Base-by-base conservation (phyloP, 2,113 vertebrate genomes). In the Scalopus aquaticus region DNA sequence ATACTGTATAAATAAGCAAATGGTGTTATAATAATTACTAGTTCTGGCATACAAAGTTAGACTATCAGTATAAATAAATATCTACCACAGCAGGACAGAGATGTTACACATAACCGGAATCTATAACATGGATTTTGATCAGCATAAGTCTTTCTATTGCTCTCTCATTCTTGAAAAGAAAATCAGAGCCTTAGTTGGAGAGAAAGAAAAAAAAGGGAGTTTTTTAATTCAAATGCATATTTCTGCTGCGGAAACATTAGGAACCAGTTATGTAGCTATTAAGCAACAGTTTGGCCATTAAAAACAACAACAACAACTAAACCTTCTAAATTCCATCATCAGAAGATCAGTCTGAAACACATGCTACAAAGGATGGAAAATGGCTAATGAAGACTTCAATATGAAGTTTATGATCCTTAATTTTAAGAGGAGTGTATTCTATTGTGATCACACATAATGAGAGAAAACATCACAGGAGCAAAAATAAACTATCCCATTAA, bases 201-300 rank as follows among this genome's bases (percentile, higher is more conserved):
- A 80, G 35, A 80, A 91, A 35, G 37, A 22, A 22, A 56, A 56
- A 28, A 73, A 44, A 37, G 70, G 73, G 20, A 69, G 10, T 2
- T 39, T 35, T 92, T 65, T 83, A 51, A 79, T 93, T 92, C 32
- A 64, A 35, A 77, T 91, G 60, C 51, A 32, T 87, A 87, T 91
- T 93, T 93, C 62, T 92, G 30, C 86, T 91, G 60, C 73, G 87
- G 19, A 78, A 20, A 44, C 39, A 62, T 54, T 93, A 94, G 81
- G 65, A 93, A 73, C 15, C 70, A 79, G 42, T 82, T 72, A 89
- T 26, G 32, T 9, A 65, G 19, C 88, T 65, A 92, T 88, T 92
- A 81, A 86, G 49, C 30, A 39, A 81, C 30, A 86, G 28, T 35
- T 42, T 26, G 42, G 26, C 37, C 79, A 90, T 90, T 44, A 84